Percentiles rank a stretch among this genome's conserved stretches.
Evolutionary conservation across 2,888 invertebrate genomes (phyloP).

Genomic region (Calameuta pallipes): DNA sequence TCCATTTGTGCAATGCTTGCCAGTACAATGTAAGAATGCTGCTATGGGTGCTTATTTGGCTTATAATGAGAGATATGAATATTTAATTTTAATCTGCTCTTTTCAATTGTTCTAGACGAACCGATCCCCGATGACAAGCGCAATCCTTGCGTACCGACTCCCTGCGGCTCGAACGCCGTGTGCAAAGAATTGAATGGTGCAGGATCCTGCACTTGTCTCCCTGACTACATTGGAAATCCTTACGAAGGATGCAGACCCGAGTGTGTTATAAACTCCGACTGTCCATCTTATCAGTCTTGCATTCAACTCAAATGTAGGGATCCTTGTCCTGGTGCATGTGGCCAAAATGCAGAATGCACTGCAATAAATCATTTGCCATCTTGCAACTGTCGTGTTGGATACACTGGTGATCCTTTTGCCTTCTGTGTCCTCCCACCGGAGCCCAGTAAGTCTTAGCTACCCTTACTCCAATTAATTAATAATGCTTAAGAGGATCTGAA

Average conservation of each 20-base stretch:
- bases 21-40: slow-evolving; percentile 25
- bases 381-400: slow-evolving; percentile 54
- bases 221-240: slow-evolving; percentile 77
- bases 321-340: slow-evolving; percentile 72
- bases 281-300: slow-evolving; percentile 73
- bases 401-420: slow-evolving; percentile 63
- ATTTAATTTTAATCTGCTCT: slow-evolving; percentile 11
- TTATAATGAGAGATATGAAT: not conserved
- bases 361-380: slow-evolving; percentile 65
- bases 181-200: slow-evolving; percentile 82
- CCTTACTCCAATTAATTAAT: not conserved
- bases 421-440: slow-evolving; percentile 47
- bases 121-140: slow-evolving; percentile 23
- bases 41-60: not conserved
- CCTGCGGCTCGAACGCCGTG: slow-evolving; percentile 84
- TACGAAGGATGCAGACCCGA: slow-evolving; percentile 78
- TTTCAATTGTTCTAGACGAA: slow-evolving; percentile 30
- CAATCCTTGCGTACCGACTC: slow-evolving; percentile 80
- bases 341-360: slow-evolving; percentile 63
- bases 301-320: slow-evolving; percentile 73
- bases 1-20: slow-evolving; percentile 66
- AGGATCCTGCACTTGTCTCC: slow-evolving; percentile 80
- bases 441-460: slow-evolving; percentile 33
- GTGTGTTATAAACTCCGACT: slow-evolving; percentile 76
- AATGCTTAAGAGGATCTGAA: not conserved